phyloP scores from a whole-genome alignment of 2,113 vertebrate genomes.

The Cynocephalus volans region DNA sequence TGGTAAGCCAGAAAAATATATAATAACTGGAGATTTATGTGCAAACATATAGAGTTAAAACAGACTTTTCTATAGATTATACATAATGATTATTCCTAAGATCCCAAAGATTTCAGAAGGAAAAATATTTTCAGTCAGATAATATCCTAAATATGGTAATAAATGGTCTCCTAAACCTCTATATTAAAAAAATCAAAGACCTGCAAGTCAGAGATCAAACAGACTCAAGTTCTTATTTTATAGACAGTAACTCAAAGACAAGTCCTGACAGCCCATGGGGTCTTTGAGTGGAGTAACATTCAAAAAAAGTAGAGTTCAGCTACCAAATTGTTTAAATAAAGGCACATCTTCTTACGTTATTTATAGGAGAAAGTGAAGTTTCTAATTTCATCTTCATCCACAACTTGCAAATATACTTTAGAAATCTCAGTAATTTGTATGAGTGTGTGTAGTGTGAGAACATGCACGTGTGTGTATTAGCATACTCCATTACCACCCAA shows the following conservation, averaged over 20 bases:
- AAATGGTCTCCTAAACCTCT: not conserved
- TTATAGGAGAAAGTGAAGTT: not conserved
- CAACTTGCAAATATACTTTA: slow-evolving; percentile 51
- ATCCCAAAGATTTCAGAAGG: not conserved
- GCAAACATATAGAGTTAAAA: not conserved
- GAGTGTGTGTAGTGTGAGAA: not conserved
- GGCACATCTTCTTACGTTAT: not conserved
- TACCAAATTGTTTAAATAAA: not conserved
- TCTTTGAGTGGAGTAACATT: not conserved
- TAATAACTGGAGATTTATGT: not conserved
- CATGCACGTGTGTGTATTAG: not conserved
- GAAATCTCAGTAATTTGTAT: not conserved
- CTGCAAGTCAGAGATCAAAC: not conserved
- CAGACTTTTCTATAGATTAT: not conserved
- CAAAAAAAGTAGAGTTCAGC: not conserved
- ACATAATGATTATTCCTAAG: slow-evolving; percentile 7
- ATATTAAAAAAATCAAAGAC: slow-evolving; percentile 14
- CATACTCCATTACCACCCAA: not conserved
- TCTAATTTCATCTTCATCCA: not conserved
- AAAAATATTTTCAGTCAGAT: not conserved
- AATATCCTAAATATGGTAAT: not conserved
- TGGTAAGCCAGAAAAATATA: slow-evolving; percentile 86
- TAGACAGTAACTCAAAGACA: not conserved
- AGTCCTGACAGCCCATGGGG: not conserved
- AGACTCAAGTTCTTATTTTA: not conserved